A percentile compares a stretch with the other conserved stretches of the same genome.
Evolutionary conservation across 2,888 invertebrate species (phyloP).

Genomic region (Stratiomys singularior): DNA sequence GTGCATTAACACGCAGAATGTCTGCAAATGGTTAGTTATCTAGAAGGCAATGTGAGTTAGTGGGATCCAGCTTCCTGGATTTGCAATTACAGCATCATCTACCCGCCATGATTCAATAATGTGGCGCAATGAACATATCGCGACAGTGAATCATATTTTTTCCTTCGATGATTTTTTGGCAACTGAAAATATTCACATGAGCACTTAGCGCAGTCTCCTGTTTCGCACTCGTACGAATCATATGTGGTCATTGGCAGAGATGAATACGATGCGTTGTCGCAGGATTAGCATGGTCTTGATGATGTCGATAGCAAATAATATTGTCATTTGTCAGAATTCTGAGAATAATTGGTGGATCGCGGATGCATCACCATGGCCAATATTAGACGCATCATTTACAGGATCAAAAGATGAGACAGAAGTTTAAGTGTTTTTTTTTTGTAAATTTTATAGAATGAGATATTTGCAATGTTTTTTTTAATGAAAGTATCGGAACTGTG

Average conservation of each 20-base stretch:
- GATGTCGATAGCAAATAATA: conserved; percentile 17
- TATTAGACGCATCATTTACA: neutral
- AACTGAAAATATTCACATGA: neutral
- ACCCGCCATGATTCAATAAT: conserved; percentile 33
- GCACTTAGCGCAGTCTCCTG: neutral
- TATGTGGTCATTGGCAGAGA: neutral
- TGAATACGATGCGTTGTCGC: neutral
- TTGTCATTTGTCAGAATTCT: conserved; percentile 29
- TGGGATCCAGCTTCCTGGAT: neutral
- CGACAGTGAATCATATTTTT: conserved; percentile 28
- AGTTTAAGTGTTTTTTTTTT: neutral
- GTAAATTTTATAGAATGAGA: no score
- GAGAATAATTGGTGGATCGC: conserved; percentile 16
- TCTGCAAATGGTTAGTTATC: neutral
- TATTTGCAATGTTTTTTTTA: no score
- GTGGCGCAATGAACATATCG: conserved; percentile 1
- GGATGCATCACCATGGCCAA: conserved; percentile 10
- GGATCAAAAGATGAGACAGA: neutral
- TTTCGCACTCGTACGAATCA: neutral
- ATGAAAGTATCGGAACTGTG: conserved; percentile 31
- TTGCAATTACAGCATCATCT: conserved; percentile 27
- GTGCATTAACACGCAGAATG: neutral
- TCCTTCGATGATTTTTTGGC: neutral
- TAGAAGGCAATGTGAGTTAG: neutral
- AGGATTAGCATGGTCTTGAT: neutral